Conservation (phyloP, 2,888 invertebrate species). For the Ennomos fuscantarius region DNA sequence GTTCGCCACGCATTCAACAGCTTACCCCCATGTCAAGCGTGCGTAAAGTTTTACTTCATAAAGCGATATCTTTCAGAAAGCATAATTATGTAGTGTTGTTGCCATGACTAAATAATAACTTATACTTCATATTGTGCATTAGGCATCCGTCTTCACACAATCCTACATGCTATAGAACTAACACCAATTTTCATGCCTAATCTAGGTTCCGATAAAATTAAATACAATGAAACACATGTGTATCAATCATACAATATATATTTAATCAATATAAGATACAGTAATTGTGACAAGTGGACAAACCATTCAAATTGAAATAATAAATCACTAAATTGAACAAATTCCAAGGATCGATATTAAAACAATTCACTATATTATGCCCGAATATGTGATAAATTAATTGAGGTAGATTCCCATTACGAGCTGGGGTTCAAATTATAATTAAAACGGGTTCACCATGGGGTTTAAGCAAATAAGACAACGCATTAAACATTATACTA, state of each 20-base stretch:
- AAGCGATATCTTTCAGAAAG: too few relatives aligned
- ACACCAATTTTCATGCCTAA: too few relatives aligned
- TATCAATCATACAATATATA: constrained; percentile 85
- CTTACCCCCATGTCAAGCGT: too few relatives aligned
- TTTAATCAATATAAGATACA: constrained; percentile 82
- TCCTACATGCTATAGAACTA: too few relatives aligned
- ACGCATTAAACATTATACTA: constrained; percentile 83
- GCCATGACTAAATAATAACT: too few relatives aligned
- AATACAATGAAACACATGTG: constrained; percentile 67
- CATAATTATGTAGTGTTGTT: too few relatives aligned
- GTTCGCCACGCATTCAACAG: too few relatives aligned
- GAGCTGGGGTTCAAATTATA: constrained; percentile 76
- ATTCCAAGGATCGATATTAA: constrained; percentile 69
- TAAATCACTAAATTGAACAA: constrained; percentile 76
- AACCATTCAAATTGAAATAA: constrained; percentile 73
- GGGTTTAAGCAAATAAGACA: constrained; percentile 80
- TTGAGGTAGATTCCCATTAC: constrained; percentile 83
- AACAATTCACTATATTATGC: constrained; percentile 80
- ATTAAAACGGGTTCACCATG: constrained; percentile 73
- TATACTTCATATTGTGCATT: too few relatives aligned
- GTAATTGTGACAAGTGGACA: constrained; percentile 84
- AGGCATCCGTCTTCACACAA: too few relatives aligned
- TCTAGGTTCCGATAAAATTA: too few relatives aligned
- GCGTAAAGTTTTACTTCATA: too few relatives aligned
- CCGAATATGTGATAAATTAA: constrained; percentile 84